Evolutionary conservation across 2,888 invertebrate species (phyloP).

Genomic region (Epinotia bilunana): DNA sequence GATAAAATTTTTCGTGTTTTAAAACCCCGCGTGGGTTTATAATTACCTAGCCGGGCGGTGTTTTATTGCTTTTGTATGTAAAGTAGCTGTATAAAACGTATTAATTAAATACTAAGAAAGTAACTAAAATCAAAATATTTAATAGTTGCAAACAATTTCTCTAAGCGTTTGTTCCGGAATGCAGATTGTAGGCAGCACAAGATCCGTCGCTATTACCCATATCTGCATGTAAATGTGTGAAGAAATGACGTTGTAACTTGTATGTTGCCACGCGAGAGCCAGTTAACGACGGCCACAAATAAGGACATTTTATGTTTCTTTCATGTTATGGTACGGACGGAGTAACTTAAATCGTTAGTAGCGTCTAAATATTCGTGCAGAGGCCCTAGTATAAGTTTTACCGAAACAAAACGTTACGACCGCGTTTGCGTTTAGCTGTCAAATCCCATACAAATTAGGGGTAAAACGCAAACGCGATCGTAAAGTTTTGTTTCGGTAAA

Average conservation of each 20-base stretch:
- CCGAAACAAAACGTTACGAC: too few species aligned
- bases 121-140: neutral
- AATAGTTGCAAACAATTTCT: constrained; percentile 9
- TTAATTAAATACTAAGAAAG: neutral
- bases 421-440: too few species aligned
- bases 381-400: too few species aligned
- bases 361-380: neutral
- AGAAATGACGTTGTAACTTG: constrained; percentile 6
- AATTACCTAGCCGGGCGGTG: neutral
- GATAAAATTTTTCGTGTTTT: neutral
- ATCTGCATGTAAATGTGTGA: constrained; percentile 24
- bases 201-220: constrained; percentile 1
- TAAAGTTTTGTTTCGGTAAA: too few species aligned
- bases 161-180: constrained; percentile 6
- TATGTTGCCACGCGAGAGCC: constrained; percentile 5
- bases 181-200: constrained; percentile 11
- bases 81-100: neutral
- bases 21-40: neutral
- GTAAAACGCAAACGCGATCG: too few species aligned
- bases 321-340: constrained; percentile 4
- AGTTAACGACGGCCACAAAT: neutral
- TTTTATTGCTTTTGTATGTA: neutral
- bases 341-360: neutral
- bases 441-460: too few species aligned
- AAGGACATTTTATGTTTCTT: constrained; percentile 25